Percentiles rank a stretch among this genome's conserved stretches.
phyloP scores from a whole-genome alignment of 2,797 vertebrate genomes.

The Artibeus jamaicensis region DNA sequence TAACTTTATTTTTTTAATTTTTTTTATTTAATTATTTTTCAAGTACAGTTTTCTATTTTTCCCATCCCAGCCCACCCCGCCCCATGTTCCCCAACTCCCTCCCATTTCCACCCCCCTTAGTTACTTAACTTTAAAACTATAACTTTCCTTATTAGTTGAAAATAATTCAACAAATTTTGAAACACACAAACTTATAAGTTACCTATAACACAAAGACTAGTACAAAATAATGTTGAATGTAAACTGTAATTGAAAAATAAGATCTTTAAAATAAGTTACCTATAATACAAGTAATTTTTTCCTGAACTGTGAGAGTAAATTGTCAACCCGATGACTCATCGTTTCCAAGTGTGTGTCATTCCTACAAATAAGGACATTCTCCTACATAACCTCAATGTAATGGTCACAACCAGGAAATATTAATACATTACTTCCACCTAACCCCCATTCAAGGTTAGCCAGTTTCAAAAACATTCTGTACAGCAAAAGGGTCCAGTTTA shows the following conservation, averaged over 20 bases:
- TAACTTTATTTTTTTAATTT: no score
- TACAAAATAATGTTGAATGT: background rate
- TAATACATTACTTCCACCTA: background rate
- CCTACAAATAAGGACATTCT: constrained; percentile 14
- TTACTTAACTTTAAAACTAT: constrained; percentile 34
- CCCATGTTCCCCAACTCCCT: no score
- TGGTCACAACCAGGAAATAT: background rate
- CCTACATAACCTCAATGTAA: background rate
- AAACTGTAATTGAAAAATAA: background rate
- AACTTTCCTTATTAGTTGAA: constrained; percentile 13
- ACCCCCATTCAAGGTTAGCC: background rate
- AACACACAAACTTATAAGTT: background rate
- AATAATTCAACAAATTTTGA: constrained; percentile 12
- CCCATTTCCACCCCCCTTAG: no score
- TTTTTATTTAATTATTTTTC: no score
- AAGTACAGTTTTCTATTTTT: no score
- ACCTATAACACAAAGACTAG: background rate
- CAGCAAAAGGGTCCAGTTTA: background rate
- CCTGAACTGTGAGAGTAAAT: background rate
- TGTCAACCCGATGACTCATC: background rate
- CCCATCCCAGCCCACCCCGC: no score
- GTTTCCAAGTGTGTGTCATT: background rate
- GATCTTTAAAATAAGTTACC: background rate
- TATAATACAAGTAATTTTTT: background rate
- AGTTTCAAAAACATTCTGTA: background rate